Evolutionary conservation across 2,888 invertebrate genomes (phyloP), one percentile per base, ranked within the genome.

Genomic region (Steinernema scapterisci): DNA sequence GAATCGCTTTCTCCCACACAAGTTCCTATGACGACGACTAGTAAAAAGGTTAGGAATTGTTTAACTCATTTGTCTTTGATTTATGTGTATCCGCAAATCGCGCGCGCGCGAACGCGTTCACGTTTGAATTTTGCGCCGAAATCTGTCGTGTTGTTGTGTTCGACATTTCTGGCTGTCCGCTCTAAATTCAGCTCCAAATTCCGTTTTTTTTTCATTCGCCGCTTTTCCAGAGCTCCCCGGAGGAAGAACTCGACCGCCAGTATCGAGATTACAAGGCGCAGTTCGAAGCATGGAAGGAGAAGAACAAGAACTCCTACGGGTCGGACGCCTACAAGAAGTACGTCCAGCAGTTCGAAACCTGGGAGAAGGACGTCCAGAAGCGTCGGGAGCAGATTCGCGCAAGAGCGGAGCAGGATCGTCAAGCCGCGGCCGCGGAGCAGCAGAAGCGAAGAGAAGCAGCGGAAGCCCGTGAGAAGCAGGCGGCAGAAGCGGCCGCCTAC

Each of bases 231-330:
- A 43, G n/a, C 9, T 76, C 77, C n/a, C 75, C 83, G n/a, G 85
- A 84, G 70, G 82, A 82, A 51, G 86, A 86, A 63, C 78, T 87
- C 25, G 86, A 87, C 51, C 84, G 81, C 70, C 86, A 87, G 73
- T 87, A 87, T 73, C 75, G 78, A 9, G 85, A 84, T 38, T 87
- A 87, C 73, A 82, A 83, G 72, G 80, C 79, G 5, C 84, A 85
- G 45, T 87, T 85, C 71, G 86, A 87, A 70, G 74, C 79, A 48
- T 87, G 87, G 87, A 87, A 85, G 70, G 84, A 83, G 73, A 80
- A 77, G 73, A 87, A 87, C 74, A 82, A 80, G 86, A 73, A 75
- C 27, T 82, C 87, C 6, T 77, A 81, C 0, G 85, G 84, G 21
- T 85, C 85, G 0, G 83, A 85, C 1, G 85, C 84, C 9, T 87